A percentile compares a stretch with the other conserved stretches of the same genome.
Conservation (phyloP, 2,888 invertebrate genomes). For the Tinea pellionella region DNA sequence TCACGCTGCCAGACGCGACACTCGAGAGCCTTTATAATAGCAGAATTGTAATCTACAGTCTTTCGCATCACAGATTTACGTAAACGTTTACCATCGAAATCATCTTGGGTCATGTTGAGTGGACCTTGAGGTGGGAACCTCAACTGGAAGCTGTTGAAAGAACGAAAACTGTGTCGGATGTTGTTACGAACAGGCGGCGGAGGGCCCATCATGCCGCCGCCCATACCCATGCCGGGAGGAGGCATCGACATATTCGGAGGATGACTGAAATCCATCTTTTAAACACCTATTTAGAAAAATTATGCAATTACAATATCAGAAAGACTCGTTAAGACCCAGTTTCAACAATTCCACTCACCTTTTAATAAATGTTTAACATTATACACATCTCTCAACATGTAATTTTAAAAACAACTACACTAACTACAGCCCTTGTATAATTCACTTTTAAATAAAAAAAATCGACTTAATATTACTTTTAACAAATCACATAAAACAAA, state of each 20-base stretch:
- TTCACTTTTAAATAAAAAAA: slow-evolving; percentile 33
- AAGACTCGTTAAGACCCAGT: slow-evolving; percentile 12
- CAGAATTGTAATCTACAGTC: slow-evolving; percentile 97
- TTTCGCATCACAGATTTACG: slow-evolving; percentile 97
- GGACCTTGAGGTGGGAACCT: slow-evolving; percentile 64
- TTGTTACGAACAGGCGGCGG: slow-evolving; percentile 41
- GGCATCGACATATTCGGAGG: slow-evolving; percentile 58
- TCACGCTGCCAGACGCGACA: slow-evolving; percentile 96
- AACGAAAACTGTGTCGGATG: slow-evolving; percentile 61
- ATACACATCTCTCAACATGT: slow-evolving; percentile 25
- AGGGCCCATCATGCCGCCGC: slow-evolving; percentile 22
- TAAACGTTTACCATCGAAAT: slow-evolving; percentile 95
- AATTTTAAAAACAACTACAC: not conserved
- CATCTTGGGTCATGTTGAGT: slow-evolving; percentile 83
- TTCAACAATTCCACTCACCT: slow-evolving; percentile 36
- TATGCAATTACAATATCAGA: slow-evolving; percentile 14
- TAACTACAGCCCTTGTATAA: not conserved
- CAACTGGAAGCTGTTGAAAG: slow-evolving; percentile 55
- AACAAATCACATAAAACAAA: slow-evolving; percentile 19
- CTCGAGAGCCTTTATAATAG: slow-evolving; percentile 92
- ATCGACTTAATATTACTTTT: slow-evolving; percentile 20
- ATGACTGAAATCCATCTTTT: slow-evolving; percentile 62
- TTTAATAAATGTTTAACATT: slow-evolving; percentile 45
- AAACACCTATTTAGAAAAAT: slow-evolving; percentile 60
- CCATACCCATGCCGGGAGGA: slow-evolving; percentile 9